Base-by-base conservation (phyloP, 2,113 vertebrate species). In the Percopsis transmontana region DNA sequence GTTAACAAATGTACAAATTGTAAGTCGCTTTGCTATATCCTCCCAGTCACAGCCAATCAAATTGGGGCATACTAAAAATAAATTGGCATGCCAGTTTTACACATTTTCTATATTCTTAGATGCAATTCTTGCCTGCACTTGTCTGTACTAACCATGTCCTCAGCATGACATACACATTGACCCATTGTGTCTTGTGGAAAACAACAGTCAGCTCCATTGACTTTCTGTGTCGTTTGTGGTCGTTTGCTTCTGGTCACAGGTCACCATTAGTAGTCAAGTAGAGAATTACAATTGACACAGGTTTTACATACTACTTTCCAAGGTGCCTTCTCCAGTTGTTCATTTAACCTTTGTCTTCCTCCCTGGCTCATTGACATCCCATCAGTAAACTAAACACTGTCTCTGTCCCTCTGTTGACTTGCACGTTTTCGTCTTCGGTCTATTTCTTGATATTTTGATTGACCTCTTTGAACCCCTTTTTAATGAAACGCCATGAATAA, bases 311-410 rank as follows among this genome's bases (percentile, higher is more conserved):
- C 45, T n/a, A 16, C 45, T 48, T 48, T 3, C 2, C 45, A 48
- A 48, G 45, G 54, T 58, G 16, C 19, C 18, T 40, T 3, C 11
- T 41, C 19, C 12, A 51, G 13, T 53, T 38, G 15, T 45, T 40
- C n/a, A 24, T 21, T 66, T 13, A 14, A 12, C 8, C 2, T 51
- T 24, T 40, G 0, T 51, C 21, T 47, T 57, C 18, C 24, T 8
- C 14, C 63, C 58, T 5, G 1, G 16, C 68, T 56, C 33, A 21
- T 14, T 33, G 38, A 62, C 42, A 62, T 63, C 64, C 45, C 15
- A 50, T 72, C 48, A 55, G 53, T 59, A n/a, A 57, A 21, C 61
- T 60, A 16, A 15, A 5, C 68, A 33, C 55, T 23, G 19, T 51
- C 19, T 12, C 41, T 39, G 7, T 2, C 14, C 42, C 57, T 60